Conservation (phyloP, 2,797 vertebrate species). For the Coracias cyanogaster region DNA sequence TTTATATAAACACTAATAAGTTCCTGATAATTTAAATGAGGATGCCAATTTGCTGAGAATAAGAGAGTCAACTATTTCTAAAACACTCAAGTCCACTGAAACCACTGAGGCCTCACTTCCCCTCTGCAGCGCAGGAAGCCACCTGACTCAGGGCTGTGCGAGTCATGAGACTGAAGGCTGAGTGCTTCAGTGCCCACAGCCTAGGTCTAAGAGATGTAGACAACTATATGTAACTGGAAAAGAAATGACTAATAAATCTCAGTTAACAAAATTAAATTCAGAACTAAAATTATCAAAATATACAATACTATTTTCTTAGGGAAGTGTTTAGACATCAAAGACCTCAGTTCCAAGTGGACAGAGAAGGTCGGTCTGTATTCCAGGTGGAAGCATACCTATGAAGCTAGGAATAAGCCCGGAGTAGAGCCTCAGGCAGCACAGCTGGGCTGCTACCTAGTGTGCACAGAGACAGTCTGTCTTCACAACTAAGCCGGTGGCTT, state of each 20-base stretch:
- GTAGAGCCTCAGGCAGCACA: background rate
- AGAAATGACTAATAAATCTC: background rate
- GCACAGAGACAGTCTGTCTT: too few relatives aligned
- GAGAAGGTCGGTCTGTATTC: background rate
- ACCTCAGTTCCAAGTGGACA: background rate
- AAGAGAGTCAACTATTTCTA: background rate
- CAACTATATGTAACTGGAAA: background rate
- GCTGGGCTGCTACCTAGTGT: background rate
- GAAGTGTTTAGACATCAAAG: background rate
- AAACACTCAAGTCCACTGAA: background rate
- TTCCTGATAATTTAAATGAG: background rate
- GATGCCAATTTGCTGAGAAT: background rate
- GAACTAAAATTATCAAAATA: background rate
- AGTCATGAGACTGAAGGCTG: background rate
- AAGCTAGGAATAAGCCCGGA: background rate
- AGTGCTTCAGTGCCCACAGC: background rate
- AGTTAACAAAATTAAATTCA: background rate
- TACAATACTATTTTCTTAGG: background rate
- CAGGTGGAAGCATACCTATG: rapidly evolving
- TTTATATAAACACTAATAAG: background rate
- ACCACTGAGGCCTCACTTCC: background rate
- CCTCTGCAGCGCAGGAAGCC: rapidly evolving
- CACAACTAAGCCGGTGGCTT: rapidly evolving
- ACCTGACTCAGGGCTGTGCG: background rate
- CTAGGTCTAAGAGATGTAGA: background rate